phyloP scores from a whole-genome alignment of 2,113 vertebrate genomes.

The Alligator sinensis region DNA sequence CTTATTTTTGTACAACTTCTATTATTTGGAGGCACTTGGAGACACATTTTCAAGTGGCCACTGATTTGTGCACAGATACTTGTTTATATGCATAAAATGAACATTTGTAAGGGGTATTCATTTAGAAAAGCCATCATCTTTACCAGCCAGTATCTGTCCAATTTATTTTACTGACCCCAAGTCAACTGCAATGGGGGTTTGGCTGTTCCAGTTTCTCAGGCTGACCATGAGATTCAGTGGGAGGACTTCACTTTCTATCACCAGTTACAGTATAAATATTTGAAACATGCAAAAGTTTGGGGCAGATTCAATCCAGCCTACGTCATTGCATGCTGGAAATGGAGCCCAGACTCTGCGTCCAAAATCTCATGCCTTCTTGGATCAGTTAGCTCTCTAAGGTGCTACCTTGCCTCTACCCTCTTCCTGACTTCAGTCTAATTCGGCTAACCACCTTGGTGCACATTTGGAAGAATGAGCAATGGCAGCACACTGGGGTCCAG shows the following conservation, averaged over 20 bases:
- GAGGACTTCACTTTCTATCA: neutral
- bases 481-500: neutral
- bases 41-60: neutral
- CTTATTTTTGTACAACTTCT: neutral
- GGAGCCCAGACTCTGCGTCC: too few species aligned
- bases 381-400: too few species aligned
- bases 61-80: neutral
- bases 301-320: too few species aligned
- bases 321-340: too few species aligned
- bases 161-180: neutral
- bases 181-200: rapidly evolving
- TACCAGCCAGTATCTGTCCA: neutral
- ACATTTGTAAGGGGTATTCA: neutral
- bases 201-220: neutral
- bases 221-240: rapidly evolving
- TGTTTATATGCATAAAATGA: neutral
- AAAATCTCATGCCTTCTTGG: too few species aligned
- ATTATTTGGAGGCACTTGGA: neutral
- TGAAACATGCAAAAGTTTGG: neutral
- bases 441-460: too few species aligned
- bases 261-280: neutral
- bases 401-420: too few species aligned
- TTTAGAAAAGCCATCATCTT: rapidly evolving
- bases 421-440: too few species aligned
- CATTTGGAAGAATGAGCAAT: neutral